These are phyloP conservation scores for Steinernema khuongi DNA, from an alignment of 1,140 invertebrate genomes.

Conservation along the genomic window DNA sequence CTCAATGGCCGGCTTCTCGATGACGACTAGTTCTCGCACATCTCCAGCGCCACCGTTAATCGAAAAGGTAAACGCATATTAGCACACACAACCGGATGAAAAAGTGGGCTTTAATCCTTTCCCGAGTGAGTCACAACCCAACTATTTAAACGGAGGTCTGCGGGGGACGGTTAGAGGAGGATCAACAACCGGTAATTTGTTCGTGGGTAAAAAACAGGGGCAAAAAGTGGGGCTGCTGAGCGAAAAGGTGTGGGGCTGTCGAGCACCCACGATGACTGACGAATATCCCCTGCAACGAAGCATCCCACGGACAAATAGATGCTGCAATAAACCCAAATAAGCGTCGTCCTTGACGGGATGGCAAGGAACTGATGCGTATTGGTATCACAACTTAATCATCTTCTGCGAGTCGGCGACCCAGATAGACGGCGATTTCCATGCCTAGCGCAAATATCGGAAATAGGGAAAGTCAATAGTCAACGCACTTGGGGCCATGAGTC, in stretches of 20 bases:
- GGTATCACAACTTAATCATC: slow-evolving; percentile 10
- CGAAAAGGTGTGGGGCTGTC: too few relatives aligned
- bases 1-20: neutral
- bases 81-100: slow-evolving; percentile 2
- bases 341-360: too few relatives aligned
- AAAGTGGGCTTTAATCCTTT: neutral
- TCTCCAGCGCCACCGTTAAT: neutral
- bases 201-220: too few relatives aligned
- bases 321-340: too few relatives aligned
- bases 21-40: neutral
- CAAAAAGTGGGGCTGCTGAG: too few relatives aligned
- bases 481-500: neutral
- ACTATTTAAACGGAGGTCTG: neutral
- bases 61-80: slow-evolving; percentile 6
- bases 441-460: neutral
- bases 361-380: too few relatives aligned
- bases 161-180: neutral
- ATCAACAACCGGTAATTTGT: slow-evolving; percentile 4
- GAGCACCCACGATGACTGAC: too few relatives aligned
- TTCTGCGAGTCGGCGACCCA: neutral
- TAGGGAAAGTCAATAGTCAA: neutral
- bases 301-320: too few relatives aligned
- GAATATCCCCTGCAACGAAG: too few relatives aligned
- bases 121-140: neutral
- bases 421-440: neutral